These are phyloP conservation scores for Proisotoma minuta DNA, from an alignment of 2,888 invertebrate genomes.

Conservation along the genomic window DNA sequence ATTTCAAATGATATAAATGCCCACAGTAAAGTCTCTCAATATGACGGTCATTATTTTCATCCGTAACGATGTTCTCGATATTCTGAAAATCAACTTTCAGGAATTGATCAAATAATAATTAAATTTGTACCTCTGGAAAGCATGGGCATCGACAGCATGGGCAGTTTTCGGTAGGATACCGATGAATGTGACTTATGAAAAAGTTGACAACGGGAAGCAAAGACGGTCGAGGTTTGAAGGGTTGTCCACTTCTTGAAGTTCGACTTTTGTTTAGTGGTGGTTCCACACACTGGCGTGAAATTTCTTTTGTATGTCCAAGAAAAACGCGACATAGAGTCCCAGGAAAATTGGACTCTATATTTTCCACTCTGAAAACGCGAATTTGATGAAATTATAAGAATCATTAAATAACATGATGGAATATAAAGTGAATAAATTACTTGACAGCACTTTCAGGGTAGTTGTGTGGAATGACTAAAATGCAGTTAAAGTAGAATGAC, in stretches of 20 bases:
- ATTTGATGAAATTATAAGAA: background rate
- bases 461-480: constrained; percentile 60
- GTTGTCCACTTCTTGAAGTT: constrained; percentile 52
- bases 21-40: constrained; percentile 69
- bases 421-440: constrained; percentile 1
- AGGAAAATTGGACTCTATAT: constrained; percentile 64
- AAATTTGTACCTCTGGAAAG: constrained; percentile 56
- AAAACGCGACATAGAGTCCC: constrained; percentile 60
- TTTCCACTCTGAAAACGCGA: constrained; percentile 55
- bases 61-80: constrained; percentile 51
- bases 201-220: constrained; percentile 60
- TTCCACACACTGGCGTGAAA: constrained; percentile 65
- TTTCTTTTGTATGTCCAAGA: constrained; percentile 63
- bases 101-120: background rate
- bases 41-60: constrained; percentile 59
- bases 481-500: constrained; percentile 60
- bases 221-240: constrained; percentile 62
- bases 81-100: constrained; percentile 50
- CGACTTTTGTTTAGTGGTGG: constrained; percentile 60
- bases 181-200: constrained; percentile 60
- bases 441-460: constrained; percentile 59
- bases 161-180: constrained; percentile 61
- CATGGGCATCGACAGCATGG: constrained; percentile 61
- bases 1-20: constrained; percentile 66
- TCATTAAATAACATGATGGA: background rate